phyloP scores from a whole-genome alignment of 1,140 invertebrate genomes.

The Branchinecta lindahli region DNA sequence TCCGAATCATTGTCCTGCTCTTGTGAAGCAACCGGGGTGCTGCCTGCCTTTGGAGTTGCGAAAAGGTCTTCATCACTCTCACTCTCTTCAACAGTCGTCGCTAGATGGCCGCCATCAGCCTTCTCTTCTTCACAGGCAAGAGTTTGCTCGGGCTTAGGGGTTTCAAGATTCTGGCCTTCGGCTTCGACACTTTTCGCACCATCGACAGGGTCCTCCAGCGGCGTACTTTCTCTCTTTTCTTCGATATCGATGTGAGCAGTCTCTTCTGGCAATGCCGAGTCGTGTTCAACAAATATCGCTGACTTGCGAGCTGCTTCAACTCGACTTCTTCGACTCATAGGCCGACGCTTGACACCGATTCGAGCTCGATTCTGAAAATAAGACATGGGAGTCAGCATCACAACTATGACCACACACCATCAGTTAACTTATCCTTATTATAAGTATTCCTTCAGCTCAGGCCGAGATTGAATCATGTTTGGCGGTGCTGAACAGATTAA shows the following conservation, averaged over 20 bases:
- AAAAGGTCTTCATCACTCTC: constrained; percentile 3
- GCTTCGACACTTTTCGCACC: neutral
- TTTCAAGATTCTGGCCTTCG: neutral
- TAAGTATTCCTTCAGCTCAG: no score
- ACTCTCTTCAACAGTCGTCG: neutral
- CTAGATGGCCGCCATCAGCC: neutral
- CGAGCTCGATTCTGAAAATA: neutral
- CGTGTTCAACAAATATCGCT: neutral
- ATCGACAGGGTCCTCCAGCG: no score
- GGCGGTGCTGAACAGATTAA: no score
- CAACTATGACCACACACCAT: no score
- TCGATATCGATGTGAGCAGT: no score
- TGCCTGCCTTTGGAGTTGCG: neutral
- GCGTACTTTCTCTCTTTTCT: no score
- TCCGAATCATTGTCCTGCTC: neutral
- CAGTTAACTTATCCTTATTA: no score
- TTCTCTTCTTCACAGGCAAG: neutral
- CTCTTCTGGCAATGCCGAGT: neutral
- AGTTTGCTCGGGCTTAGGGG: neutral
- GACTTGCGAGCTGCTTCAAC: neutral
- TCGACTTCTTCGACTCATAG: neutral
- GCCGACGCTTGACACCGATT: neutral
- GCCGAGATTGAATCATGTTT: no score
- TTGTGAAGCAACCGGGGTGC: neutral
- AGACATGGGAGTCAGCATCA: no score